Percentiles rank a stretch among this genome's conserved stretches.
These are phyloP conservation scores for Cyrtorhinus lividipennis DNA, from an alignment of 1,140 invertebrate species.

Conservation along the genomic window DNA sequence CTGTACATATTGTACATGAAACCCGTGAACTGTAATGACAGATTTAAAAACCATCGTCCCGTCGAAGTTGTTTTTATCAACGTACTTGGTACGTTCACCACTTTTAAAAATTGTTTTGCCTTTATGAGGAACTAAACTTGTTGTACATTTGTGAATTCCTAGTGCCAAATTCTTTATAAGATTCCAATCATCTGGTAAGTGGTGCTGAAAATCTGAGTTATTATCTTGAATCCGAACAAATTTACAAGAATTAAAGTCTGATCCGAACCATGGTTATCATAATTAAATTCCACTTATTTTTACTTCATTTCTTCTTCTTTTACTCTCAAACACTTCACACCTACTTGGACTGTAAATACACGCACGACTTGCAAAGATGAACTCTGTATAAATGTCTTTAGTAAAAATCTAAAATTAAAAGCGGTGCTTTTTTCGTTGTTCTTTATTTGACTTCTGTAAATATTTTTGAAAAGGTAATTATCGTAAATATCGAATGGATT, in stretches of 20 bases:
- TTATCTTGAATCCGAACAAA: neutral
- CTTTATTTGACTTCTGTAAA: neutral
- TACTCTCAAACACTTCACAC: neutral
- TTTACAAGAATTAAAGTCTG: neutral
- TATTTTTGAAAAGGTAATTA: neutral
- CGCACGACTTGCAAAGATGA: neutral
- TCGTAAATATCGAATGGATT: neutral
- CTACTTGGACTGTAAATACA: neutral
- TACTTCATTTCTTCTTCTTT: too few species aligned
- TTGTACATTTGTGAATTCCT: conserved; percentile 6
- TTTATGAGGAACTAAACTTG: neutral
- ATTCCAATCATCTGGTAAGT: neutral
- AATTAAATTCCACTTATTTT: neutral
- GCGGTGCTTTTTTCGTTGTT: neutral
- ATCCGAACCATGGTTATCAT: neutral
- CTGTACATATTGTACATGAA: neutral
- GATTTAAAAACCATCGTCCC: too few species aligned
- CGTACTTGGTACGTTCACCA: neutral
- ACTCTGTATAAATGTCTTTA: neutral
- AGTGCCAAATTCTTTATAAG: neutral
- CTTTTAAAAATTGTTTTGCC: neutral
- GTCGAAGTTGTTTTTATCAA: too few species aligned
- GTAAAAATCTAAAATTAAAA: neutral
- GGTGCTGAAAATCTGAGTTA: neutral
- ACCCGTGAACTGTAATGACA: too few species aligned